Conservation (phyloP, 2,888 invertebrate species). For the Cotesia congregata region DNA sequence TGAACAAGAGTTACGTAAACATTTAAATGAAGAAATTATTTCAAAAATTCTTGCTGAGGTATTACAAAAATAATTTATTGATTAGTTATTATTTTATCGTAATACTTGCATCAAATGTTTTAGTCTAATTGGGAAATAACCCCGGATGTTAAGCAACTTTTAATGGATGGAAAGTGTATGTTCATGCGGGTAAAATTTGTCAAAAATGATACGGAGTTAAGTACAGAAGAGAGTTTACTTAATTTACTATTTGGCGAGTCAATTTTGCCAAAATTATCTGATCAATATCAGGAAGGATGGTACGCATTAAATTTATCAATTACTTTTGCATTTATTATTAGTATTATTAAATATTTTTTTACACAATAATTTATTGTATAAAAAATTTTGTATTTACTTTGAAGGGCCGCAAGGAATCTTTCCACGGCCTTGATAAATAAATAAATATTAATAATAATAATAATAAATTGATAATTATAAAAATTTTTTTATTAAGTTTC, state of each 20-base stretch:
- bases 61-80: slow-evolving; percentile 22
- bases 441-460: neutral
- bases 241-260: slow-evolving; percentile 59
- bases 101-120: neutral
- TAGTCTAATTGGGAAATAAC: slow-evolving; percentile 60
- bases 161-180: slow-evolving; percentile 63
- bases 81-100: slow-evolving; percentile 3
- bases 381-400: too few relatives aligned
- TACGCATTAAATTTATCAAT: slow-evolving; percentile 41
- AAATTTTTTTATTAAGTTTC: slow-evolving; percentile 51
- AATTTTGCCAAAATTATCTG: slow-evolving; percentile 52
- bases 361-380: too few relatives aligned
- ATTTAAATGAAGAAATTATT: slow-evolving; percentile 58
- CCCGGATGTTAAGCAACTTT: slow-evolving; percentile 54
- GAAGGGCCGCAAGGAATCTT: too few relatives aligned
- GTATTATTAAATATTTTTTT: neutral
- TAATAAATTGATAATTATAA: slow-evolving; percentile 1
- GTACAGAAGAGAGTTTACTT: slow-evolving; percentile 60
- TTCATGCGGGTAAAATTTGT: slow-evolving; percentile 59
- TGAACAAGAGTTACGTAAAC: slow-evolving; percentile 61
- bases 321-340: slow-evolving; percentile 1
- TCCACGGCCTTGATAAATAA: too few relatives aligned
- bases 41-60: slow-evolving; percentile 60
- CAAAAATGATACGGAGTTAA: slow-evolving; percentile 55
- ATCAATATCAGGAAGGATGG: slow-evolving; percentile 58